Conservation (phyloP, 2,113 vertebrate genomes). For the Erythrocercus mccallii region DNA sequence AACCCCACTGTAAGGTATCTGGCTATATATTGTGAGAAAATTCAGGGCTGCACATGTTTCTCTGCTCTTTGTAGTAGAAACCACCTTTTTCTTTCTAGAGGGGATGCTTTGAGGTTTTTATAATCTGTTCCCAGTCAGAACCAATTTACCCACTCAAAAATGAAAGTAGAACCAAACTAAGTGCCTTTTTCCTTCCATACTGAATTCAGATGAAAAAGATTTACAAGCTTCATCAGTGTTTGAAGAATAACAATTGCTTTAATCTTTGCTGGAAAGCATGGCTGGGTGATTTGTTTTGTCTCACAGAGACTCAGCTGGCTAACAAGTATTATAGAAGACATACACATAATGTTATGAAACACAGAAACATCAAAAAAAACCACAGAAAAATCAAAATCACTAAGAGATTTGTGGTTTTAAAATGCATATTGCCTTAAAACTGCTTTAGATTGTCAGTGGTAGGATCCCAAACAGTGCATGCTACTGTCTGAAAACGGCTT, state of each 20-base stretch:
- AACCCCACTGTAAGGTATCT: neutral
- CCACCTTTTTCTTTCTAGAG: neutral
- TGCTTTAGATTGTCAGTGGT: neutral
- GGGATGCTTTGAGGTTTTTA: neutral
- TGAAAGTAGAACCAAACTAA: neutral
- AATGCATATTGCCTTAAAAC: neutral
- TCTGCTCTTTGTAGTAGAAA: neutral
- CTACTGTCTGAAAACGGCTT: neutral
- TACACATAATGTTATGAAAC: neutral
- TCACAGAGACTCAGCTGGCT: neutral
- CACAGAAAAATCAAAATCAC: no score
- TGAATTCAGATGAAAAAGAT: neutral
- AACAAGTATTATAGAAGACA: neutral
- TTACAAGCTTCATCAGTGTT: neutral
- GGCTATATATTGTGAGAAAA: neutral
- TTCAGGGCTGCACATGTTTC: neutral
- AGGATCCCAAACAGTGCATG: neutral
- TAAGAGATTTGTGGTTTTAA: neutral
- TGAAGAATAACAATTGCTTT: slow-evolving; percentile 26
- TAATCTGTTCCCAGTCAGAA: neutral
- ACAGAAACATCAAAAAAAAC: no score
- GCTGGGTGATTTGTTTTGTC: neutral
- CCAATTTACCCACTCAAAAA: neutral
- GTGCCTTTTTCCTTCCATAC: neutral
- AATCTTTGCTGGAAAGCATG: neutral